Evolutionary conservation across 2,113 vertebrate species (phyloP).

Genomic region (Channa argus): DNA sequence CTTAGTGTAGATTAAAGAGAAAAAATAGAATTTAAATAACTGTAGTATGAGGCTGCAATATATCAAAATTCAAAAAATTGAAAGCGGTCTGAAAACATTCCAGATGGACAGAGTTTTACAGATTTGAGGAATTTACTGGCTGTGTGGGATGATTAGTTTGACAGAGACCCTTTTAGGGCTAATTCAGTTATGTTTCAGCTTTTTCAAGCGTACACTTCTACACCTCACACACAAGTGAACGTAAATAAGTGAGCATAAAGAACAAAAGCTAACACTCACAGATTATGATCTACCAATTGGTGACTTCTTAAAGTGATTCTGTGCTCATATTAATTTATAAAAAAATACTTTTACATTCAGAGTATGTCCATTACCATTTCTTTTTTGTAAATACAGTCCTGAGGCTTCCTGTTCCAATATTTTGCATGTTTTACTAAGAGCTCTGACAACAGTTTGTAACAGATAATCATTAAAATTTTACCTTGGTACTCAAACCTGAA

Average conservation of each 20-base stretch:
- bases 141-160: slow-evolving; percentile 43
- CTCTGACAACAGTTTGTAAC: neutral
- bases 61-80: no score
- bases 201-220: slow-evolving; percentile 16
- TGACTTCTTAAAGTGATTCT: slow-evolving; percentile 5
- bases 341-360: slow-evolving; percentile 1
- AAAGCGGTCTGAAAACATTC: no score
- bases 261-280: neutral
- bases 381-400: slow-evolving; percentile 20
- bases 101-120: slow-evolving; percentile 41
- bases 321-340: slow-evolving; percentile 15
- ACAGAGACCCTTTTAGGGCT: slow-evolving; percentile 24
- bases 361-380: neutral
- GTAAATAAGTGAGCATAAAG: slow-evolving; percentile 36
- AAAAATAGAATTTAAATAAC: no score
- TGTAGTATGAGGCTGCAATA: no score
- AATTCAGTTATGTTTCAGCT: slow-evolving; percentile 36
- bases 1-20: no score
- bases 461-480: slow-evolving; percentile 67
- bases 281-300: slow-evolving; percentile 9
- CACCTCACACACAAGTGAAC: slow-evolving; percentile 17
- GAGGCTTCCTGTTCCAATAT: neutral
- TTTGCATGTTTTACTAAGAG: neutral
- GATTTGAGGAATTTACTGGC: slow-evolving; percentile 22
- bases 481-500: slow-evolving; percentile 98